phyloP scores from a whole-genome alignment of 2,797 vertebrate genomes.

The Heliangelus exortis region DNA sequence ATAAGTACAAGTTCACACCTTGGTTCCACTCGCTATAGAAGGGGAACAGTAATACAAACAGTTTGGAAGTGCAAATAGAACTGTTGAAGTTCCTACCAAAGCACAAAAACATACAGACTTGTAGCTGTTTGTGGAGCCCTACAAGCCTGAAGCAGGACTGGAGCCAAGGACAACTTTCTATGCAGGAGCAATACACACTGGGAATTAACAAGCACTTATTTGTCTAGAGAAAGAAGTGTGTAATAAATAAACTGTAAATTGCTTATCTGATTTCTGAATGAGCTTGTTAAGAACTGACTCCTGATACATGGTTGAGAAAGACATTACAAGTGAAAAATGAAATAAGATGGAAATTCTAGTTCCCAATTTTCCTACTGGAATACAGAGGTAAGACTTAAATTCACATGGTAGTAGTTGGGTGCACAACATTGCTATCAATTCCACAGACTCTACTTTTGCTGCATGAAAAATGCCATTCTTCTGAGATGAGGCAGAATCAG shows the following conservation, averaged over 20 bases:
- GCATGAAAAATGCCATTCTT: background rate
- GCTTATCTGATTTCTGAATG: background rate
- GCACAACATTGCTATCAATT: background rate
- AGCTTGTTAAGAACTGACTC: background rate
- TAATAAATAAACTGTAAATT: background rate
- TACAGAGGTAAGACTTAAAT: background rate
- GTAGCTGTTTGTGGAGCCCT: background rate
- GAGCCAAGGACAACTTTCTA: background rate
- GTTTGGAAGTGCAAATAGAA: background rate
- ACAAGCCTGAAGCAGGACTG: background rate
- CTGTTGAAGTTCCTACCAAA: background rate
- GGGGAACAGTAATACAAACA: background rate
- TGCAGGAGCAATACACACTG: accelerated
- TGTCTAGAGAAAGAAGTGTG: background rate
- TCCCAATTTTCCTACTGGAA: background rate
- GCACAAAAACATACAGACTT: background rate
- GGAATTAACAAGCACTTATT: background rate
- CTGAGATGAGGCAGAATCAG: background rate
- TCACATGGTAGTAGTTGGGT: background rate
- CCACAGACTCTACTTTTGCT: background rate
- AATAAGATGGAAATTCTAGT: background rate
- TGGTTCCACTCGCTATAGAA: background rate
- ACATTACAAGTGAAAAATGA: background rate
- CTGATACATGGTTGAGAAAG: background rate
- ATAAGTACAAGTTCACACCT: background rate